Conservation (phyloP, 2,113 vertebrate genomes). For the Leiothrix lutea region DNA sequence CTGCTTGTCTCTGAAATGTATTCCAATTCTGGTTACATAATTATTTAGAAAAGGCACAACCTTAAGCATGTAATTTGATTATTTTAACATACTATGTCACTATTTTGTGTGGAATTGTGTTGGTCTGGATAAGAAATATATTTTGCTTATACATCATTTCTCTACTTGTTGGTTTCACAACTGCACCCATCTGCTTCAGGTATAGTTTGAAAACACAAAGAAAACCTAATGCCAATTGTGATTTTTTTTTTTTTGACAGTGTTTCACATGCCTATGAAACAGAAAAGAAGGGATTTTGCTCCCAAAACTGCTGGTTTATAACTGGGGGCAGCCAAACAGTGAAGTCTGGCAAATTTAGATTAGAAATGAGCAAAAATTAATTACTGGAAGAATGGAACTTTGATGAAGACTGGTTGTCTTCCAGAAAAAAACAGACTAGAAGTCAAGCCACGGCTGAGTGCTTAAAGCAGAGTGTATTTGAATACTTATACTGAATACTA, state of each 20-base stretch:
- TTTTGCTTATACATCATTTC: neutral
- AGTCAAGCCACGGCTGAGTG: neutral
- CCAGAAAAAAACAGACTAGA: neutral
- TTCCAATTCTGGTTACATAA: neutral
- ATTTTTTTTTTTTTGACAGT: neutral
- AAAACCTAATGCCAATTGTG: neutral
- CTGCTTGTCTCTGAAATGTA: neutral
- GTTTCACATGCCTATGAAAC: neutral
- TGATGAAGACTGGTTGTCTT: neutral
- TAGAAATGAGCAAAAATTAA: neutral
- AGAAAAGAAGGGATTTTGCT: neutral
- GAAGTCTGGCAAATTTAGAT: neutral
- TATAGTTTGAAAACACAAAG: neutral
- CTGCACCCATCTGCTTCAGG: neutral
- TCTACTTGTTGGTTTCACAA: neutral
- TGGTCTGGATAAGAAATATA: neutral
- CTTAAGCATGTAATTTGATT: neutral
- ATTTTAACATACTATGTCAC: neutral
- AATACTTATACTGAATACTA: no score
- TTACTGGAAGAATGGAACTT: neutral
- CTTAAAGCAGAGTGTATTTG: neutral
- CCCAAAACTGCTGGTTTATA: neutral
- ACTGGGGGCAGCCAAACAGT: neutral
- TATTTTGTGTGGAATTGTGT: neutral
- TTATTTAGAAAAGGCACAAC: neutral